Base-by-base conservation (phyloP, 2,113 vertebrate genomes). In the Leptocoma aspasia region DNA sequence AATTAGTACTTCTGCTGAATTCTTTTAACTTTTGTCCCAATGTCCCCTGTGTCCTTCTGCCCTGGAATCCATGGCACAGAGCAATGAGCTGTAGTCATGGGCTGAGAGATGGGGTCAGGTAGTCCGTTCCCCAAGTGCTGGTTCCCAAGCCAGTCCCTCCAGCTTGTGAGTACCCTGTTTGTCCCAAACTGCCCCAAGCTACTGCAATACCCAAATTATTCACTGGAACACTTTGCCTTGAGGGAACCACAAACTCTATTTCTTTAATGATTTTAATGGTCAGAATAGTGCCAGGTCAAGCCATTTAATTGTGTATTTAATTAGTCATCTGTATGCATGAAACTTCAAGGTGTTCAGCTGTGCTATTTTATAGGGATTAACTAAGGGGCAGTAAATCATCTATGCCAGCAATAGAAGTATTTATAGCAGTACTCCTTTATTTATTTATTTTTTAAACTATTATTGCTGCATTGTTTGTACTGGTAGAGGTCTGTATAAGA, bases 311-410 rank as follows among this genome's bases (percentile, higher is more conserved):
- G 94, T 95, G 95, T 96, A 96, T 96, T 98, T 98, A 98, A 98
- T 98, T 98, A 98, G 97, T 97, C 97, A 98, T 98, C 96, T 97
- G 94, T 98, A 97, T 97, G 97, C 97, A 97, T 97, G 97, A 96
- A 97, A 98, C 97, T 98, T 97, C 97, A 97, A 98, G 96, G 98
- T n/a, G 59, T 97, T 98, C 97, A 97, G 95, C 97, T 98, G 94
- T 97, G 97, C 94, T 96, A 92, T 98, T 98, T 98, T 98, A 98
- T 97, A 97, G 97, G 64, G 92, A 97, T 97, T 98, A 98, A 97
- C 97, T 96, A 98, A 97, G 93, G 41, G 23, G 86, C 81, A 96
- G 91, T 98, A 98, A 98, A 98, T 98, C 92, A 97, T 93, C 93
- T 96, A 63, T 96, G 93, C 66, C 90, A 97, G 93, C 92, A 96